These are phyloP conservation scores for Eurosta solidaginis DNA, from an alignment of 1,140 invertebrate species.

Conservation along the genomic window DNA sequence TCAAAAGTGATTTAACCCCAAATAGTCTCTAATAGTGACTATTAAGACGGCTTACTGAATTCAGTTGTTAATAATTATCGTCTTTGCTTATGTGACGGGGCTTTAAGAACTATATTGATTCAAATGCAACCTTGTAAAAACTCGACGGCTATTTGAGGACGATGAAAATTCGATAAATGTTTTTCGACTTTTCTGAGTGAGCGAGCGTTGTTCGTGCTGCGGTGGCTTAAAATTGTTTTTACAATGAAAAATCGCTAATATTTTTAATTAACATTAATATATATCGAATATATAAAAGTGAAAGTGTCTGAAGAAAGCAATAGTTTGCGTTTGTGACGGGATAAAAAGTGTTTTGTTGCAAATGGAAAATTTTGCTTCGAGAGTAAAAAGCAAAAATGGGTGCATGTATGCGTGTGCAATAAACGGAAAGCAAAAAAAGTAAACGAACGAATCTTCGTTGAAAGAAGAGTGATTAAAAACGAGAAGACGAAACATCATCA, in stretches of 20 bases:
- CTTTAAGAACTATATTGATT: background rate
- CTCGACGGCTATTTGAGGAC: background rate
- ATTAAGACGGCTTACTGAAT: too few species aligned
- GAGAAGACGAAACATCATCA: background rate
- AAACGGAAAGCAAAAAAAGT: background rate
- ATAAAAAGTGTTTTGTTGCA: background rate
- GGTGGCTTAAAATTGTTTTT: background rate
- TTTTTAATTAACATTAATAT: background rate
- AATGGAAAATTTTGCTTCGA: background rate
- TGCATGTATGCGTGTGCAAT: background rate
- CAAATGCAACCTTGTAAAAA: background rate
- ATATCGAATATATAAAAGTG: background rate
- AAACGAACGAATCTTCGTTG: background rate
- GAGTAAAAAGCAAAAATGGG: background rate
- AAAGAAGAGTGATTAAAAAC: background rate
- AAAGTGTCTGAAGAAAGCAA: constrained; percentile 12
- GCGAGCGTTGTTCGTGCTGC: constrained; percentile 12
- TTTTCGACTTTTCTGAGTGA: constrained; percentile 7
- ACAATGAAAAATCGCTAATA: background rate
- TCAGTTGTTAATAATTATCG: too few species aligned
- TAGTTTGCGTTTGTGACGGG: background rate
- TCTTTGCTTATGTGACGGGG: too few species aligned
- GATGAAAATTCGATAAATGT: background rate
- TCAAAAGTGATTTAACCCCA: too few species aligned
- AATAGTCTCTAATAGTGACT: too few species aligned